These are phyloP conservation scores for Cydia amplana DNA, from an alignment of 1,140 invertebrate genomes.

Conservation along the genomic window DNA sequence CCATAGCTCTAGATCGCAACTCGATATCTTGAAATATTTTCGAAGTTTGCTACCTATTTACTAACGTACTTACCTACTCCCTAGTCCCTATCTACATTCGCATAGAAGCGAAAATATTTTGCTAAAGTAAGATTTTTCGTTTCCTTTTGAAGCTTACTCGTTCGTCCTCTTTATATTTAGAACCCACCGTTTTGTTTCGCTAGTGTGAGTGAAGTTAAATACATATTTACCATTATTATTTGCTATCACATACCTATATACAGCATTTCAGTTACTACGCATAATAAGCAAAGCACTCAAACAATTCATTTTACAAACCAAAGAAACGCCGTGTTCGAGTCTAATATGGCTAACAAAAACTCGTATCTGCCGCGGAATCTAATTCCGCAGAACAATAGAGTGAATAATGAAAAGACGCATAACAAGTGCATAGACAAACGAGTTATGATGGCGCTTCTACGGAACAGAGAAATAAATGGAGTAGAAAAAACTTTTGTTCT, in stretches of 20 bases:
- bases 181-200: neutral
- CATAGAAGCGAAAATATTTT: neutral
- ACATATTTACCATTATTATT: neutral
- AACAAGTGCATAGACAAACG: slow-evolving; percentile 27
- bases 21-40: slow-evolving; percentile 14
- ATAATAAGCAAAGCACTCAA: neutral
- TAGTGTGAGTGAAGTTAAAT: no score
- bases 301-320: neutral
- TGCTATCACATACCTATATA: neutral
- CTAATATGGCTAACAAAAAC: slow-evolving; percentile 28
- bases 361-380: slow-evolving; percentile 15
- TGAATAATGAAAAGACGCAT: slow-evolving; percentile 28
- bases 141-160: neutral
- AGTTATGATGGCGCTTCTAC: slow-evolving; percentile 10
- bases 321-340: neutral
- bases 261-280: neutral
- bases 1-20: neutral
- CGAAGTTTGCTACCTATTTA: neutral
- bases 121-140: neutral
- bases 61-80: no score
- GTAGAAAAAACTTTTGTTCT: neutral
- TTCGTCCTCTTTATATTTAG: neutral
- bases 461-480: slow-evolving; percentile 9
- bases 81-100: neutral
- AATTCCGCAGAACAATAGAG: slow-evolving; percentile 27